phyloP scores from a whole-genome alignment of 2,888 invertebrate species.

The Pachycephus smyrnensis region DNA sequence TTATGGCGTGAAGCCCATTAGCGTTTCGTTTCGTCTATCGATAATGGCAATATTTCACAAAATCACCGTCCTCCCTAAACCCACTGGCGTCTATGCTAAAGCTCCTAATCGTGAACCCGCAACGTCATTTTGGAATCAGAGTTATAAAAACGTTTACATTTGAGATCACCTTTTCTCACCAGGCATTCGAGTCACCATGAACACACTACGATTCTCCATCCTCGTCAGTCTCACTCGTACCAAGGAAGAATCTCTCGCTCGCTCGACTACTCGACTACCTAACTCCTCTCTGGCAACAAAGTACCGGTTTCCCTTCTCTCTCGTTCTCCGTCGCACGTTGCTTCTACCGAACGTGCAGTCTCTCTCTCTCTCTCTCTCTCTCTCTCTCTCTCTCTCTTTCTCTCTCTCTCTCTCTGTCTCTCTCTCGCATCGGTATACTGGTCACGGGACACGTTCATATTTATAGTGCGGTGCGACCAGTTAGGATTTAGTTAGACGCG shows the following conservation, averaged over 20 bases:
- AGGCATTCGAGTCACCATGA: not conserved
- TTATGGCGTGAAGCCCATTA: not conserved
- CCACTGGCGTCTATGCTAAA: not conserved
- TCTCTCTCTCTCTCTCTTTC: constrained; percentile 19
- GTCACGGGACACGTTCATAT: constrained; percentile 56
- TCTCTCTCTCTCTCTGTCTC: constrained; percentile 3
- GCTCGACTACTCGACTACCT: not conserved
- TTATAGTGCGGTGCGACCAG: constrained; percentile 55
- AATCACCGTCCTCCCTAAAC: not conserved
- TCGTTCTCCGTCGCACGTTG: not conserved
- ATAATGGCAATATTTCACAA: not conserved
- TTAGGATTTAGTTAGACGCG: constrained; percentile 45
- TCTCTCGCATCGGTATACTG: constrained; percentile 45
- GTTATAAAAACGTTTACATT: not conserved
- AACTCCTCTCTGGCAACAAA: constrained; percentile 21
- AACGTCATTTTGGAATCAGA: not conserved
- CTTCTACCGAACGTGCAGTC: not conserved
- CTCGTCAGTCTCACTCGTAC: not conserved
- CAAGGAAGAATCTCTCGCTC: not conserved
- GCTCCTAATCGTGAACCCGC: not conserved
- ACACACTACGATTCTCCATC: not conserved
- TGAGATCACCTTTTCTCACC: not conserved
- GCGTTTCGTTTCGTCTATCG: not conserved
- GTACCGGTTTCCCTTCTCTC: constrained; percentile 41
- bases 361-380: constrained; percentile 6